Evolutionary conservation across 2,888 invertebrate genomes (phyloP).

Genomic region (Zygothrica quintamaculata): DNA sequence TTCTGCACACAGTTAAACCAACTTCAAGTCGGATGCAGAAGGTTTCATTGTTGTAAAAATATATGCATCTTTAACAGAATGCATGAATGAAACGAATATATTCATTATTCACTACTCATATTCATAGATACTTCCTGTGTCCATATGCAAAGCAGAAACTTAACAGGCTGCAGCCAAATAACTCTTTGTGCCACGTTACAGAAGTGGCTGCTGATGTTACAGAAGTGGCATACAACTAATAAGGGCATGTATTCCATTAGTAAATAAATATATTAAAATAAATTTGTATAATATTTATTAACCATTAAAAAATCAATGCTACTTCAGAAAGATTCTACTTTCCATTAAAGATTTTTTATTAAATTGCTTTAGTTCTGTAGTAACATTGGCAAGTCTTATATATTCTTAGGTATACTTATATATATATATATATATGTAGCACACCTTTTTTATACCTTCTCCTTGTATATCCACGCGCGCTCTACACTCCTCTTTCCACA

Average conservation of each 20-base stretch:
- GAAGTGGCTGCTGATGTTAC: slow-evolving; percentile 21
- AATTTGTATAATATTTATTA: too few relatives aligned
- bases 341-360: too few relatives aligned
- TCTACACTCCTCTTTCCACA: background rate
- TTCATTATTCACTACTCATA: too few relatives aligned
- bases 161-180: slow-evolving; percentile 39
- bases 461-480: background rate
- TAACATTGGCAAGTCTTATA: too few relatives aligned
- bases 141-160: slow-evolving; percentile 39
- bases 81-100: slow-evolving; percentile 1
- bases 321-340: too few relatives aligned
- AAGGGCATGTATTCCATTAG: too few relatives aligned
- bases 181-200: slow-evolving; percentile 44
- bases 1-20: slow-evolving; percentile 53
- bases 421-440: too few relatives aligned
- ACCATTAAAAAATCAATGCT: too few relatives aligned
- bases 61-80: slow-evolving; percentile 31
- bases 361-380: too few relatives aligned
- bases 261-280: too few relatives aligned
- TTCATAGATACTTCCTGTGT: slow-evolving; percentile 11
- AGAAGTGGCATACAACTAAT: too few relatives aligned
- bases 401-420: too few relatives aligned
- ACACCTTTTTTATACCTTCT: slow-evolving; percentile 16
- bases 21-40: background rate
- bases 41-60: slow-evolving; percentile 30